Conservation (phyloP, 2,797 vertebrate genomes). For the Holocentrus rufus region DNA sequence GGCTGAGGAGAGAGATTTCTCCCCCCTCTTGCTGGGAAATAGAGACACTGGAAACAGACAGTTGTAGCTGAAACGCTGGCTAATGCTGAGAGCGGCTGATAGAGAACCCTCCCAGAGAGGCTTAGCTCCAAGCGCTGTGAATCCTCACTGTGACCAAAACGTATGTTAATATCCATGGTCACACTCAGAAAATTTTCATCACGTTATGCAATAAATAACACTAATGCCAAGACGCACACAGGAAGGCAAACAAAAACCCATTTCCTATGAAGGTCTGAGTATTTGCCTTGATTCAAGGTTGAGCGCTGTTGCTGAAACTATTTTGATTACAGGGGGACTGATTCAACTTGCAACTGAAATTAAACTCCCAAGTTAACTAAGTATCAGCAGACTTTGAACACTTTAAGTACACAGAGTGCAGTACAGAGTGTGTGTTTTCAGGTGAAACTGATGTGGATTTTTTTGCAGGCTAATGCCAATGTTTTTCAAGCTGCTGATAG, state of each 20-base stretch:
- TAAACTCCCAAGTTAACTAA: background rate
- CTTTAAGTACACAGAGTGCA: too few relatives aligned
- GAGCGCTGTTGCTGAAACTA: background rate
- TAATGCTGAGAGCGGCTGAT: background rate
- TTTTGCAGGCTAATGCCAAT: too few relatives aligned
- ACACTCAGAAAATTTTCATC: background rate
- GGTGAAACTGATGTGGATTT: too few relatives aligned
- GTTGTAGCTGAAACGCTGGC: background rate
- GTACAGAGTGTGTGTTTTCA: background rate
- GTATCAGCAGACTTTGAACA: background rate
- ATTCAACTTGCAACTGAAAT: conserved; percentile 1
- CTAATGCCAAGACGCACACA: too few relatives aligned
- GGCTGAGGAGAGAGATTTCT: conserved; percentile 6
- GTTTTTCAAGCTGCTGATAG: too few relatives aligned
- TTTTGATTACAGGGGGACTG: background rate
- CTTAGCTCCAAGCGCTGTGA: background rate
- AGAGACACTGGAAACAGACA: background rate
- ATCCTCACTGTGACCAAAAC: background rate
- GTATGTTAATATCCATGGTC: background rate
- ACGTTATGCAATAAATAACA: background rate
- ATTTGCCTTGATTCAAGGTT: background rate
- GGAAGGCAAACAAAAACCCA: background rate
- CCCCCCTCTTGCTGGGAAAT: conserved; percentile 1
- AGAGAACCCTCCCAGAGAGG: background rate
- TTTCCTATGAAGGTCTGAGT: background rate